A percentile compares a stretch with the other conserved stretches of the same genome.
Evolutionary conservation across 2,888 invertebrate genomes (phyloP).

Genomic region (Stenurella melanura): DNA sequence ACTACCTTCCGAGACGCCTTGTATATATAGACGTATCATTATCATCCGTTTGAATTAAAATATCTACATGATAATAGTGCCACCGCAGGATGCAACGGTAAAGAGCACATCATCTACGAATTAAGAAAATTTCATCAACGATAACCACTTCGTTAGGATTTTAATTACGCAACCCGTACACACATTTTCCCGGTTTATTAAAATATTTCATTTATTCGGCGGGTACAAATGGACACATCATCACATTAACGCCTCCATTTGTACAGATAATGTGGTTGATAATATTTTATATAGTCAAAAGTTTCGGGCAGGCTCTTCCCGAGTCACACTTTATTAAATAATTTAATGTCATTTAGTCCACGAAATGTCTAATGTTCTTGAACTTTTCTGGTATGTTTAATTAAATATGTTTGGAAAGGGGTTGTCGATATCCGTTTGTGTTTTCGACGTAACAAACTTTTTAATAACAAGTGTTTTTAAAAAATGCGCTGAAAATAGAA

Average conservation of each 20-base stretch:
- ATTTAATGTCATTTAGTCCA: slow-evolving; percentile 34
- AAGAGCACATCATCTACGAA: slow-evolving; percentile 54
- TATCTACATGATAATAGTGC: neutral
- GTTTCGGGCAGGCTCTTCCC: slow-evolving; percentile 41
- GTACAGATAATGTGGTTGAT: slow-evolving; percentile 54
- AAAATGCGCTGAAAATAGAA: too few relatives aligned
- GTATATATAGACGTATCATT: too few relatives aligned
- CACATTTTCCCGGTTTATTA: slow-evolving; percentile 66
- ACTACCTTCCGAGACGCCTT: too few relatives aligned
- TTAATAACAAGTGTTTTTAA: too few relatives aligned
- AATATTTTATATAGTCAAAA: slow-evolving; percentile 55
- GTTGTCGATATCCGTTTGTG: too few relatives aligned
- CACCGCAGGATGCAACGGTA: neutral
- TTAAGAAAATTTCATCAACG: slow-evolving; percentile 70
- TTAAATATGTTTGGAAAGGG: neutral
- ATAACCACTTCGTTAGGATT: slow-evolving; percentile 69
- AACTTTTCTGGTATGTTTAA: neutral
- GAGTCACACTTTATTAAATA: slow-evolving; percentile 47
- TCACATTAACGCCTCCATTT: slow-evolving; percentile 57
- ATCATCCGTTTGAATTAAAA: too few relatives aligned
- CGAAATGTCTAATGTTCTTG: slow-evolving; percentile 2
- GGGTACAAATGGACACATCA: slow-evolving; percentile 63
- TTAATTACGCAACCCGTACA: slow-evolving; percentile 67
- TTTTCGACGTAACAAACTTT: too few relatives aligned
- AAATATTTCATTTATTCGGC: slow-evolving; percentile 68